Evolutionary conservation across 2,797 vertebrate genomes (phyloP).

Genomic region (Myripristis jacobus): DNA sequence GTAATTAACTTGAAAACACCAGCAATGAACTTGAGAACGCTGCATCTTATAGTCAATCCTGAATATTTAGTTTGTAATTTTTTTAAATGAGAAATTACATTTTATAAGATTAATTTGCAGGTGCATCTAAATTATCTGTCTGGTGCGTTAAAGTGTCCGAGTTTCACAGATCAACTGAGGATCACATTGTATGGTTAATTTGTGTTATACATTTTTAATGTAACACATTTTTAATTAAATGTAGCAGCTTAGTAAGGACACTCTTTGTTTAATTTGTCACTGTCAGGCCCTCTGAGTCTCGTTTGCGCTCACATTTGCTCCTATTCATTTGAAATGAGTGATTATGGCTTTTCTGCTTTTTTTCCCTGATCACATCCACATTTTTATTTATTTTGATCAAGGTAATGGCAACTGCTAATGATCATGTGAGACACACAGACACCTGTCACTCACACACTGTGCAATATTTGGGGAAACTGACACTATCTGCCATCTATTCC

Average conservation of each 20-base stretch:
- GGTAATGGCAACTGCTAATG: not conserved
- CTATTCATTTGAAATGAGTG: no score
- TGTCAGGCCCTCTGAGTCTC: not conserved
- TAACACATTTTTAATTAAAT: not conserved
- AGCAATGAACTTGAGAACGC: no score
- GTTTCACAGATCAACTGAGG: not conserved
- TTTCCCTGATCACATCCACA: not conserved
- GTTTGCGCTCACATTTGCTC: no score
- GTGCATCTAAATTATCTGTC: constrained; percentile 1
- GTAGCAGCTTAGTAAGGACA: not conserved
- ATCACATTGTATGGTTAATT: not conserved
- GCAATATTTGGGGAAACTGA: constrained; percentile 56
- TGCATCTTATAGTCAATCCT: no score
- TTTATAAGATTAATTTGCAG: not conserved
- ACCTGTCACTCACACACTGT: constrained; percentile 1
- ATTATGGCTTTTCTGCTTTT: not conserved
- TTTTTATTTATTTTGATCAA: not conserved
- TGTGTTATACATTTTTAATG: not conserved
- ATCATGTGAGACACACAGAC: not conserved
- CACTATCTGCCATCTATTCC: constrained; percentile 53
- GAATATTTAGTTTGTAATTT: no score
- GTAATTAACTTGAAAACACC: not conserved
- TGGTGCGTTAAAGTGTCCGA: no score
- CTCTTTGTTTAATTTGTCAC: not conserved
- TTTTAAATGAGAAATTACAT: no score